A percentile compares a stretch with the other conserved stretches of the same genome.
Conservation (phyloP, 2,797 vertebrate species). For the Diplodus sargus region DNA sequence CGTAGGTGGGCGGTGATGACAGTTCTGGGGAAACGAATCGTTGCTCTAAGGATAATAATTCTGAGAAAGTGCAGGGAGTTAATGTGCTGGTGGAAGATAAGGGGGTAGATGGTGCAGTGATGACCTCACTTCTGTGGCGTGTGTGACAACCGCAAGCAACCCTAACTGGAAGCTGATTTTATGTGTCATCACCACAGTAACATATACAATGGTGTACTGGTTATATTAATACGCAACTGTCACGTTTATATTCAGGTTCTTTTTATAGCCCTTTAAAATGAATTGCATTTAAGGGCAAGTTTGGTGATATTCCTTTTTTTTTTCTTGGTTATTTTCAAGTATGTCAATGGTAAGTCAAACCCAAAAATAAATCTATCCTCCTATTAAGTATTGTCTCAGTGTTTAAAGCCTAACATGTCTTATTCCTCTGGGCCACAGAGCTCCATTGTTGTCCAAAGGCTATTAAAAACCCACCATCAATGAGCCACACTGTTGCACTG, state of each 20-base stretch:
- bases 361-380: background rate
- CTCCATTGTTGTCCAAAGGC: background rate
- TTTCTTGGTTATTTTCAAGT: background rate
- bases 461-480: background rate
- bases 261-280: background rate
- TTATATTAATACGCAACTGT: background rate
- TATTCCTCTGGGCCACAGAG: background rate
- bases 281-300: background rate
- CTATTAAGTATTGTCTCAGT: background rate
- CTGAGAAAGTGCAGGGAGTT: constrained; percentile 18
- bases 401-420: background rate
- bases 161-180: no score
- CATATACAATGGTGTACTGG: background rate
- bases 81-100: constrained; percentile 35
- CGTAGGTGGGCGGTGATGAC: background rate
- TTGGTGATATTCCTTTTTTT: background rate
- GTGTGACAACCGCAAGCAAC: background rate
- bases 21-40: constrained; percentile 24
- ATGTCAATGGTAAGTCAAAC: background rate
- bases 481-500: background rate
- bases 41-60: background rate
- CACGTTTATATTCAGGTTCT: no score
- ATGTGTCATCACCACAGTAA: background rate
- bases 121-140: constrained; percentile 6
- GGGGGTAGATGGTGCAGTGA: background rate